Evolutionary conservation across 2,888 invertebrate genomes (phyloP), one percentile per base, ranked within the genome.

Genomic region (Chrysomela aeneicollis): DNA sequence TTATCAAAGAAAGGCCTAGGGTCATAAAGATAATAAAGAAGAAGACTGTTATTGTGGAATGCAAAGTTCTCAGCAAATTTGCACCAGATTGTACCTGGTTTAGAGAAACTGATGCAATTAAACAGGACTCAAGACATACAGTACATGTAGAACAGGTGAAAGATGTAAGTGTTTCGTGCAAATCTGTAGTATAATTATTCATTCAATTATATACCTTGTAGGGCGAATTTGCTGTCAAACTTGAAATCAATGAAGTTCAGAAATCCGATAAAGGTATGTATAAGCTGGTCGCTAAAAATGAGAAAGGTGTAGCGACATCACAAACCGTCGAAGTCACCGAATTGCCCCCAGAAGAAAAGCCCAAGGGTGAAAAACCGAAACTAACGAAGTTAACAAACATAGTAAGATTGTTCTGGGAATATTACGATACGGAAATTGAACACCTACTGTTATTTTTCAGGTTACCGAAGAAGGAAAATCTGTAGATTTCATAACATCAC

Each of bases 21-120:
- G 91, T 95, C 75, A 91, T 96, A 77, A 94, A 93, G 82, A 92
- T 97, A 78, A 88, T 95, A 74, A 96, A 96, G 83, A 95, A 93
- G 86, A 92, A 92, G 81, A 93, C 94, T 74, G 92, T 98, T 73
- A 89, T 97, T 73, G 93, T 98, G 81, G 96, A 97, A 83, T 96
- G 97, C 82, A 91, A 91, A 81, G 94, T 98, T 67, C 91, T 94
- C 81, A 96, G 96, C 75, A 94, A 94, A 84, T 95, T 96, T 79
- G 92, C 93, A 76, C 98, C 98, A 8, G 90, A 93, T 71, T 94
- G 96, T 80, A 93, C 92, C 46, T 98, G 98, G 97, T 96, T 89
- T 84, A 95, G 95, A 79, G 97, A 97, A 84, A 84, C 88, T 17
- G 88, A 86, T 73, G 91, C 91, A 18, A 92, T 96, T 49, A 88